Conservation (phyloP, 1,140 invertebrate species). For the Triops longicaudatus region DNA sequence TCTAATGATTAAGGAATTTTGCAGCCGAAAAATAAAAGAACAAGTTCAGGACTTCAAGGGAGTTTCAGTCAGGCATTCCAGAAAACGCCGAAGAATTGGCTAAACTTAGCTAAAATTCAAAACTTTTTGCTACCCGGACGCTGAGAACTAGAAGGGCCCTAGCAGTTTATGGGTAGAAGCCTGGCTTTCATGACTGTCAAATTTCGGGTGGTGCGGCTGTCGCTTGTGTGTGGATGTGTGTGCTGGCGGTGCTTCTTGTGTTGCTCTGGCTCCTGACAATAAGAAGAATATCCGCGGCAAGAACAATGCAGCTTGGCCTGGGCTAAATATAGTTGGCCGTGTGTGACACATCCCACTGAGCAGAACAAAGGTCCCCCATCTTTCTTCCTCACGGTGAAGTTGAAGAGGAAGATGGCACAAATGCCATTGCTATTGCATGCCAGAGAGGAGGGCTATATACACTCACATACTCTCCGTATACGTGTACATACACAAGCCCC, state of each 20-base stretch:
- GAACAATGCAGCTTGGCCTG: background rate
- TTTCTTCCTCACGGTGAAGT: background rate
- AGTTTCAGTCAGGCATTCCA: too few species aligned
- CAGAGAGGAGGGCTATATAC: background rate
- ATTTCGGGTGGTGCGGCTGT: slow-evolving; percentile 9
- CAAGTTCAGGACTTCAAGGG: too few species aligned
- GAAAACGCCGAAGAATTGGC: too few species aligned
- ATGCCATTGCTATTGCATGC: slow-evolving; percentile 14
- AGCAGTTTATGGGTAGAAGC: slow-evolving; percentile 6
- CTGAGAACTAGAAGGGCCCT: background rate
- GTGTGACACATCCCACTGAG: background rate
- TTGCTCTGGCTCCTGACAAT: slow-evolving; percentile 6
- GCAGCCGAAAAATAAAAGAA: too few species aligned
- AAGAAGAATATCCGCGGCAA: slow-evolving; percentile 13
- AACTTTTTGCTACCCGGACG: background rate
- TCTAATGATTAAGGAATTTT: too few species aligned
- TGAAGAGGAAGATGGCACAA: slow-evolving; percentile 1
- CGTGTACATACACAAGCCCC: too few species aligned
- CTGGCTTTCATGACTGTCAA: slow-evolving; percentile 14
- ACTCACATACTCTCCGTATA: background rate
- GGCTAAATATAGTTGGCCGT: slow-evolving; percentile 4
- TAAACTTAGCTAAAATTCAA: background rate
- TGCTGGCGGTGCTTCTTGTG: slow-evolving; percentile 9
- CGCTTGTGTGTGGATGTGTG: background rate
- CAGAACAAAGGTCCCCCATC: slow-evolving; percentile 14